Conservation (phyloP, 2,888 invertebrate species). For the Acleris sparsana region DNA sequence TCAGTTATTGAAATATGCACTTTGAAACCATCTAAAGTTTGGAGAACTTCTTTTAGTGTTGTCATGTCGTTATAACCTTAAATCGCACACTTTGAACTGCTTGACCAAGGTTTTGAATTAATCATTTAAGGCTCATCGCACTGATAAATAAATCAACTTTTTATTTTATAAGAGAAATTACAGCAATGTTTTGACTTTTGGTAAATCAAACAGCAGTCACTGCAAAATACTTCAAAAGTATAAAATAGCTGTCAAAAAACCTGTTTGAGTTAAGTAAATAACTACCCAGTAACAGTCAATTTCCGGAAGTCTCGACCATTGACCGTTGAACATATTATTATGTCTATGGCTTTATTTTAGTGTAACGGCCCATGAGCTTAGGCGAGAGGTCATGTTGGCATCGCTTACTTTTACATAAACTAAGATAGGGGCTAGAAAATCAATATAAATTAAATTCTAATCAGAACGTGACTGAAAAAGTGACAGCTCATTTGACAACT, state of each 20-base stretch:
- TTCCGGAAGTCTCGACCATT: neutral
- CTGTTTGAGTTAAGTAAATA: slow-evolving; percentile 12
- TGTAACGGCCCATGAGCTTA: no score
- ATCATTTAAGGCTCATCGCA: neutral
- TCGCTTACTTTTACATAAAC: no score
- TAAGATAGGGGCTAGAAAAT: no score
- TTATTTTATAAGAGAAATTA: neutral
- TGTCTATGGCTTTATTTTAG: neutral
- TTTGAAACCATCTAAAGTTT: slow-evolving; percentile 57
- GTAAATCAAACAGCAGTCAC: neutral
- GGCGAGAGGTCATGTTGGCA: no score
- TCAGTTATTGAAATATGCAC: slow-evolving; percentile 58
- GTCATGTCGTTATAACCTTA: slow-evolving; percentile 32
- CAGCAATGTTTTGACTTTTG: neutral
- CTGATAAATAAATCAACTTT: no score
- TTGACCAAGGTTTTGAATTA: neutral
- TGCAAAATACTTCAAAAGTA: no score
- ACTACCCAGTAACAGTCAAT: neutral
- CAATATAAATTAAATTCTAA: no score
- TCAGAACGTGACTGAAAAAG: no score
- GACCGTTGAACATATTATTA: neutral
- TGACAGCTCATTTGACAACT: neutral
- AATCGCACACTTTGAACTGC: neutral
- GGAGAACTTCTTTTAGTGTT: slow-evolving; percentile 47
- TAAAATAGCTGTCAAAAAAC: neutral